Evolutionary conservation across 1,140 invertebrate genomes (phyloP), one percentile per base, ranked within the genome.

Genomic region (Brachionus angularis): DNA sequence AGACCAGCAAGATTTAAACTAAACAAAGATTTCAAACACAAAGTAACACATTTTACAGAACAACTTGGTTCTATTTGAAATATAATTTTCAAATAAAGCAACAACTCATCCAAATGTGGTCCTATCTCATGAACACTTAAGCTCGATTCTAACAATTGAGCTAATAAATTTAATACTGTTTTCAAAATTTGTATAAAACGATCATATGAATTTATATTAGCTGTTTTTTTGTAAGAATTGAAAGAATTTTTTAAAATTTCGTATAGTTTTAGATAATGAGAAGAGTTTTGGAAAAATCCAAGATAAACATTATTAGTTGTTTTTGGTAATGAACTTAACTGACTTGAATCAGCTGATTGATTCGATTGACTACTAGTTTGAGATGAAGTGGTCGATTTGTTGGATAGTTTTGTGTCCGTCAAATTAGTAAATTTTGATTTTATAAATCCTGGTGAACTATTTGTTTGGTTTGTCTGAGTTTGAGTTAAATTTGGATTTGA

Each of bases 261-360:
- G 77, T 89, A 88, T 18, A 91, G 80, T 76, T 88, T 89, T 79
- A 88, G 83, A 78, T 91, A 91, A 78, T 90, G 87, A 0, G 87
- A 86, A 16, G 85, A 83, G 53, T 84, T 85, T 36, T 82, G 81
- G 78, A 90, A 91, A 55, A 84, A 80, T 12, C 88, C 88, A 23
- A 85, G 80, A 3, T 82, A 76, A 64, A 78, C 79, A 69, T 80
- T 58, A 18, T 39, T 39, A 3, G 42, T 52, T 2, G 49, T 52
- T 14, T 50, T 73, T 14, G 46, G 62, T 21, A 67, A 23, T 23
- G 46, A 29, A 29, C 39, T 47, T 42, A 50, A 31, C 8, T 34
- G 7, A 2, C 27, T 29, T 1, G 33, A 16, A 8, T 34, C 62
- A 18, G 0, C 39, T 31, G 42, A 29, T 29, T 64, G 34, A 23